These are phyloP conservation scores for Phyllostomus hastatus DNA, from an alignment of 2,113 vertebrate species.

Conservation along the genomic window DNA sequence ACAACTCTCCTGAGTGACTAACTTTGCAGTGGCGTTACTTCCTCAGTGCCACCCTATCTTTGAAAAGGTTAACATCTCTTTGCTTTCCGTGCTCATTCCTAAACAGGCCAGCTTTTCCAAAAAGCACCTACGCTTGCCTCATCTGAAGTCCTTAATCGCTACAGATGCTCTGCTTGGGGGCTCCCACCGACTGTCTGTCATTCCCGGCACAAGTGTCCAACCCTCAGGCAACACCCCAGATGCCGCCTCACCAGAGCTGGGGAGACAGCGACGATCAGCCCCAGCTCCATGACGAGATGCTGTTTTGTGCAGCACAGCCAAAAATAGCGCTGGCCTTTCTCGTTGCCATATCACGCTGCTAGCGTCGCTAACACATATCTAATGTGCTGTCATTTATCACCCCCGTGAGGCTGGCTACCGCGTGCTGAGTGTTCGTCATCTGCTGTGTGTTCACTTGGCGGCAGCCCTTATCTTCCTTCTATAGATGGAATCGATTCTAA, in stretches of 20 bases:
- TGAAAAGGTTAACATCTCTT: background rate
- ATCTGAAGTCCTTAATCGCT: background rate
- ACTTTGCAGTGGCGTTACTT: background rate
- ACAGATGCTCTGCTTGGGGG: background rate
- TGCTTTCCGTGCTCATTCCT: background rate
- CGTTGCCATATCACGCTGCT: conserved; percentile 59
- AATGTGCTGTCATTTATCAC: conserved; percentile 42
- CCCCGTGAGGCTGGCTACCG: background rate
- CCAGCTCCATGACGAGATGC: background rate
- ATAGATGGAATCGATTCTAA: background rate
- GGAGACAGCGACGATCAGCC: background rate
- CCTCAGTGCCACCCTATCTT: background rate
- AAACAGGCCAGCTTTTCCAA: background rate
- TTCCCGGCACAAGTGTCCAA: background rate
- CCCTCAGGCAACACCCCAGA: background rate
- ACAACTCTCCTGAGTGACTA: background rate
- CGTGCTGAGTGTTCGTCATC: background rate
- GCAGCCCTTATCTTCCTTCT: background rate
- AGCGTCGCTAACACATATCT: conserved; percentile 43
- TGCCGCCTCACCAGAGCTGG: background rate
- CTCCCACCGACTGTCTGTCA: background rate
- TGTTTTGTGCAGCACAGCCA: background rate
- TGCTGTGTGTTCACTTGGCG: background rate
- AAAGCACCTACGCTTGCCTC: background rate
- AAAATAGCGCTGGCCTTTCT: conserved; percentile 63